These are phyloP conservation scores for Subanguina moxae DNA, from an alignment of 1,140 invertebrate species.

Conservation along the genomic window DNA sequence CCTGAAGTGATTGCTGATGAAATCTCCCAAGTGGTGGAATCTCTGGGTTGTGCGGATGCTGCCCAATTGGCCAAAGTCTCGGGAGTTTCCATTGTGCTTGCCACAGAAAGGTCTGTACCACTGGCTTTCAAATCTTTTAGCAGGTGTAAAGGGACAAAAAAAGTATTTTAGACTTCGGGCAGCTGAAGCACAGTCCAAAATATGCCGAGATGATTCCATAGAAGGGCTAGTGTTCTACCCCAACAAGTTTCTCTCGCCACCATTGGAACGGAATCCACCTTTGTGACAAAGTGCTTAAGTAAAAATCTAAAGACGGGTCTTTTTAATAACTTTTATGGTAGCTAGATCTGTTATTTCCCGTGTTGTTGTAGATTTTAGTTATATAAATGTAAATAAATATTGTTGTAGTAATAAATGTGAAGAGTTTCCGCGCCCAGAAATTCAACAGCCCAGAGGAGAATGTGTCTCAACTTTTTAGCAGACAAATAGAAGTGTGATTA, in stretches of 20 bases:
- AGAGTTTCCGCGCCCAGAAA: too few relatives aligned
- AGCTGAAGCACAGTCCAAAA: constrained; percentile 36
- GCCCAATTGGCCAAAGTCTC: constrained; percentile 29
- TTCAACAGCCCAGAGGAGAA: too few relatives aligned
- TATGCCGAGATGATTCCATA: constrained; percentile 47
- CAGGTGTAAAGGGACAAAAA: too few relatives aligned
- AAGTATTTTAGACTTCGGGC: constrained; percentile 34
- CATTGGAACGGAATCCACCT: not conserved
- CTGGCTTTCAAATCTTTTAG: not conserved
- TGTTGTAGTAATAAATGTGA: too few relatives aligned
- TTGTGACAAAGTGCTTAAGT: too few relatives aligned
- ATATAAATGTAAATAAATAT: too few relatives aligned
- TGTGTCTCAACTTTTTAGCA: too few relatives aligned
- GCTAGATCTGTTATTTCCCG: too few relatives aligned
- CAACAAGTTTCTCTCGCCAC: constrained; percentile 31
- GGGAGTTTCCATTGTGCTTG: constrained; percentile 39
- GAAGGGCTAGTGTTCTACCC: constrained; percentile 45
- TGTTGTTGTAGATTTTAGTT: too few relatives aligned
- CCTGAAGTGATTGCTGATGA: constrained; percentile 24
- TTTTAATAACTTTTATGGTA: too few relatives aligned
- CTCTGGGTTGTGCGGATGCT: constrained; percentile 27
- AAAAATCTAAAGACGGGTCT: too few relatives aligned
- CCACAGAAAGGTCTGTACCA: constrained; percentile 33
- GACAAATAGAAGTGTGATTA: too few relatives aligned
- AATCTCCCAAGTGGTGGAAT: constrained; percentile 32